Conservation (phyloP, 37 sponge, comb jelly and placozoan genomes). For the Bolinopsis microptera region DNA sequence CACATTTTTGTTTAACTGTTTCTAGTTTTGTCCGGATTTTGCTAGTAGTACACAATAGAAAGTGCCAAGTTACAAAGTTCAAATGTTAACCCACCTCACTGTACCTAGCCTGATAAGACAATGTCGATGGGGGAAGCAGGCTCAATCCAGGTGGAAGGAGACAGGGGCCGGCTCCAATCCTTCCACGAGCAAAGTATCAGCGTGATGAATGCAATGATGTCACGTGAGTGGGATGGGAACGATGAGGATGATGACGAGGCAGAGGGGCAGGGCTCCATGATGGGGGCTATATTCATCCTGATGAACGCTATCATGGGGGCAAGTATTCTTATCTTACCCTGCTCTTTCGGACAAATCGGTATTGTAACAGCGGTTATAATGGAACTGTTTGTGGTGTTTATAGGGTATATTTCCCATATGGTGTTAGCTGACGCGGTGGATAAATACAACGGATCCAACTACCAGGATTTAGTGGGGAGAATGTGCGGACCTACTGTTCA, state of each 20-base stretch:
- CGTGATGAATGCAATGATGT: conserved; percentile 21
- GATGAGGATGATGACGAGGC: background rate
- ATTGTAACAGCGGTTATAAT: background rate
- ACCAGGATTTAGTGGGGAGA: background rate
- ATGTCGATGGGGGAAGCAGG: too few relatives aligned
- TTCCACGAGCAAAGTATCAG: conserved; percentile 1
- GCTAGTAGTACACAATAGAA: too few relatives aligned
- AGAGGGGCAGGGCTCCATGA: background rate
- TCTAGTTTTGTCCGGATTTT: too few relatives aligned
- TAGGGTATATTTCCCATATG: background rate
- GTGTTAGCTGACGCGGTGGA: conserved; percentile 11
- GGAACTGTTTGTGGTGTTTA: background rate
- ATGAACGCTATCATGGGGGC: conserved; percentile 47
- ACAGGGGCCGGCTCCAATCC: background rate
- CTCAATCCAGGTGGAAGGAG: background rate
- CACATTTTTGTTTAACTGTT: too few relatives aligned
- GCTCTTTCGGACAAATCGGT: background rate
- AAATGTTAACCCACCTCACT: too few relatives aligned
- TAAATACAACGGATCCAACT: background rate
- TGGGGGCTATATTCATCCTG: background rate
- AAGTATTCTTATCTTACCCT: background rate
- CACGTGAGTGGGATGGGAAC: background rate
- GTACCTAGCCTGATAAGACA: too few relatives aligned
- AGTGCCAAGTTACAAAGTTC: too few relatives aligned
- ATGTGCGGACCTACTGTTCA: background rate